These are phyloP conservation scores for Caretta caretta DNA, from an alignment of 2,113 vertebrate genomes.

Conservation along the genomic window DNA sequence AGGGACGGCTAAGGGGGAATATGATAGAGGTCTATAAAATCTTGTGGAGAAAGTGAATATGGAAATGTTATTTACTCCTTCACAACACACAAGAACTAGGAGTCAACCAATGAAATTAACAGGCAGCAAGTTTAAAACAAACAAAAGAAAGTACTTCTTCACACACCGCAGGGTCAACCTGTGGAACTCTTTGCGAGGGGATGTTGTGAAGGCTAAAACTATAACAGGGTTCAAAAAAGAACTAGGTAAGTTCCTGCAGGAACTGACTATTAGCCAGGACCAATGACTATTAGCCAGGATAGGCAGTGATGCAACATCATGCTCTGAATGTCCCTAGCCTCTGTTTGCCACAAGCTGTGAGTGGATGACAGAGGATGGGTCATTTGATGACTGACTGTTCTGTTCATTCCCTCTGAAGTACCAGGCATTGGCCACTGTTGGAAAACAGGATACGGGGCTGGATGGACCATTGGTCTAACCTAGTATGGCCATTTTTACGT, in stretches of 20 bases:
- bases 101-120: neutral
- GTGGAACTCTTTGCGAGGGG: neutral
- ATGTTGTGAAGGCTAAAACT: neutral
- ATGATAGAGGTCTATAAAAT: neutral
- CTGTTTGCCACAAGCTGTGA: no score
- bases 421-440: no score
- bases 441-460: no score
- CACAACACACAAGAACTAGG: neutral
- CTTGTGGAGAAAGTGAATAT: neutral
- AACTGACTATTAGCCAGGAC: neutral
- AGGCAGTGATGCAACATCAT: neutral
- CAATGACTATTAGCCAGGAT: neutral
- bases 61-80: neutral
- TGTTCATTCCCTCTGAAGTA: no score
- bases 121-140: neutral
- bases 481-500: no score
- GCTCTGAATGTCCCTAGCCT: no score
- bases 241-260: neutral
- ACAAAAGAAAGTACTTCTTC: neutral
- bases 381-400: no score
- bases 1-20: neutral
- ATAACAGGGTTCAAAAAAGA: neutral
- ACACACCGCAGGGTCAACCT: neutral
- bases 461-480: no score
- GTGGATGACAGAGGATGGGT: no score